These are phyloP conservation scores for Paralichthys olivaceus DNA, from an alignment of 2,113 vertebrate species.

Conservation along the genomic window DNA sequence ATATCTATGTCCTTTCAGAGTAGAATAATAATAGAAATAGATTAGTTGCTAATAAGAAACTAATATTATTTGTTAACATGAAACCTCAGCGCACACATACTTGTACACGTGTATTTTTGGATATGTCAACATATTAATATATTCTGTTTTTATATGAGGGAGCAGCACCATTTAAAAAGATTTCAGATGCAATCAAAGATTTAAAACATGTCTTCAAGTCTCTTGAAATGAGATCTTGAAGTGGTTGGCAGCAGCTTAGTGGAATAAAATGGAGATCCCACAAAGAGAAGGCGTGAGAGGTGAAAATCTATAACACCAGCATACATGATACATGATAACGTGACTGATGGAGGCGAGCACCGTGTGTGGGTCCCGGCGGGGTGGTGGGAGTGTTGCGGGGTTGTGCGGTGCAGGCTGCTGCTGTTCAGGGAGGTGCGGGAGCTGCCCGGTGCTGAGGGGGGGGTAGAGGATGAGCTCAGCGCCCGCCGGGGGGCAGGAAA, in stretches of 20 bases:
- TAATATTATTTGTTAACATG: no score
- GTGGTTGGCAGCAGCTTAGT: neutral
- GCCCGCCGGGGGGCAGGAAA: conserved; percentile 66
- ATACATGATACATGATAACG: neutral
- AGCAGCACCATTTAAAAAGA: neutral
- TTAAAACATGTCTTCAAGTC: neutral
- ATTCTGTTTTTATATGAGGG: neutral
- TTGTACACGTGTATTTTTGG: neutral
- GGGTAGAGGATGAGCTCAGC: conserved; percentile 58
- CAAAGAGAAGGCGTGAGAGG: neutral
- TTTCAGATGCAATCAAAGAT: neutral
- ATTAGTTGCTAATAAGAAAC: no score
- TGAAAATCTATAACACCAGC: neutral
- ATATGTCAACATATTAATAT: neutral
- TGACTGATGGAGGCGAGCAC: neutral
- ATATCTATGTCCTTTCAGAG: no score
- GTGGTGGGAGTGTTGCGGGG: conserved; percentile 15
- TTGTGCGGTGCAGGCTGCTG: conserved; percentile 1
- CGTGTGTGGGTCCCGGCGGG: neutral
- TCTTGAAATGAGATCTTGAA: neutral
- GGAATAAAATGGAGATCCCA: neutral
- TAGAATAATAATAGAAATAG: no score
- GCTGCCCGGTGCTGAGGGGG: conserved; percentile 63
- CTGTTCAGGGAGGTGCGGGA: conserved; percentile 30
- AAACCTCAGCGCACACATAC: no score